These are phyloP conservation scores for Adela reaumurella DNA, from an alignment of 2,888 invertebrate species.

Conservation along the genomic window DNA sequence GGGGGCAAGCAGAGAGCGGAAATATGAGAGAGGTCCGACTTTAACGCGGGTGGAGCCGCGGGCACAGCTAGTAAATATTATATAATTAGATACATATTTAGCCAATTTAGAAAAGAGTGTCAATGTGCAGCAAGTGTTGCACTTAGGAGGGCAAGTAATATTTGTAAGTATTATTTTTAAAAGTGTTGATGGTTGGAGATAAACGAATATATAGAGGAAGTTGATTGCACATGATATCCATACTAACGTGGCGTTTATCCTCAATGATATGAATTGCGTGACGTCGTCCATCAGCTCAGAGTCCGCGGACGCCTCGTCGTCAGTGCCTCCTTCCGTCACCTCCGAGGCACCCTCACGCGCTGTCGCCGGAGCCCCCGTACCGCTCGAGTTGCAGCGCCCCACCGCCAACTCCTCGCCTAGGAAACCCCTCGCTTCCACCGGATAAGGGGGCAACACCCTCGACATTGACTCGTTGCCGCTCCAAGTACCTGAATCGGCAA, in stretches of 20 bases:
- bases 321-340: constrained; percentile 18
- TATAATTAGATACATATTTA: too few species aligned
- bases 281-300: constrained; percentile 48
- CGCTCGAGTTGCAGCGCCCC: constrained; percentile 44
- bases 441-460: constrained; percentile 26
- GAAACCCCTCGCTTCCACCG: constrained; percentile 38
- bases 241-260: constrained; percentile 49
- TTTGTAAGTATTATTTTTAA: too few species aligned
- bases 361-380: constrained; percentile 33
- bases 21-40: too few species aligned
- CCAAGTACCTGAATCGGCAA: constrained; percentile 27
- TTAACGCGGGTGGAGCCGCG: too few species aligned
- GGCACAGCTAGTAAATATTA: too few species aligned
- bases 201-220: too few species aligned
- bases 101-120: too few species aligned
- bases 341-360: constrained; percentile 19
- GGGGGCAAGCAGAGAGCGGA: too few species aligned
- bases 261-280: constrained; percentile 32
- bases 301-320: constrained; percentile 42
- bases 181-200: too few species aligned
- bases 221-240: too few species aligned
- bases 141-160: too few species aligned
- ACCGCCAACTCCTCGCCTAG: constrained; percentile 36
- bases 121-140: too few species aligned
- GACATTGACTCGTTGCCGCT: constrained; percentile 28